Evolutionary conservation across 2,797 vertebrate species (phyloP).

Genomic region (Onychomys leucogaster): DNA sequence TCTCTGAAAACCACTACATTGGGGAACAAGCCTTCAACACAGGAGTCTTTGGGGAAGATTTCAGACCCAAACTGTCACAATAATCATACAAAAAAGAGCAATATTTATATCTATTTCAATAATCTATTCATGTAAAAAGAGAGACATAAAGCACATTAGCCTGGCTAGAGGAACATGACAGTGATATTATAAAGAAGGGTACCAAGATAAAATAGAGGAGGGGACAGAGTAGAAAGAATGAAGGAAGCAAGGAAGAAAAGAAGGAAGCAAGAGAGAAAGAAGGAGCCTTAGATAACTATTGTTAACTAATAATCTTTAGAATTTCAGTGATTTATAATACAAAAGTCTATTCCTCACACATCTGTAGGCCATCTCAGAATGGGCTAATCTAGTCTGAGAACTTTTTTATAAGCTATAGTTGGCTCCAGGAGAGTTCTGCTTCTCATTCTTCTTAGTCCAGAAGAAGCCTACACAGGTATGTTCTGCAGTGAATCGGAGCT

Average conservation of each 20-base stretch:
- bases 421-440: neutral
- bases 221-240: neutral
- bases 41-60: neutral
- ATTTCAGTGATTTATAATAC: neutral
- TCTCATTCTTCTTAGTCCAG: neutral
- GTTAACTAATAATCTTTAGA: neutral
- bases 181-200: neutral
- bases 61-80: neutral
- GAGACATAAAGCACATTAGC: neutral
- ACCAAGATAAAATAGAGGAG: neutral
- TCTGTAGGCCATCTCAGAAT: neutral
- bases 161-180: neutral
- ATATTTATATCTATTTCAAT: conserved; percentile 6
- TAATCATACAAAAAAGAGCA: neutral
- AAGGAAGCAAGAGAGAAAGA: neutral
- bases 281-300: neutral
- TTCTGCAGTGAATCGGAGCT: neutral
- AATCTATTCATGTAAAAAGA: neutral
- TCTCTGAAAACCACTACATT: neutral
- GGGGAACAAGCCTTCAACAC: neutral
- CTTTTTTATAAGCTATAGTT: neutral
- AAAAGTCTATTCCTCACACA: conserved; percentile 4
- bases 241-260: neutral
- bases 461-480: neutral
- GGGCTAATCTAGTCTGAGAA: neutral